Evolutionary conservation across 1,140 invertebrate genomes (phyloP), one percentile per base, ranked within the genome.

Genomic region (Heliconius congener): DNA sequence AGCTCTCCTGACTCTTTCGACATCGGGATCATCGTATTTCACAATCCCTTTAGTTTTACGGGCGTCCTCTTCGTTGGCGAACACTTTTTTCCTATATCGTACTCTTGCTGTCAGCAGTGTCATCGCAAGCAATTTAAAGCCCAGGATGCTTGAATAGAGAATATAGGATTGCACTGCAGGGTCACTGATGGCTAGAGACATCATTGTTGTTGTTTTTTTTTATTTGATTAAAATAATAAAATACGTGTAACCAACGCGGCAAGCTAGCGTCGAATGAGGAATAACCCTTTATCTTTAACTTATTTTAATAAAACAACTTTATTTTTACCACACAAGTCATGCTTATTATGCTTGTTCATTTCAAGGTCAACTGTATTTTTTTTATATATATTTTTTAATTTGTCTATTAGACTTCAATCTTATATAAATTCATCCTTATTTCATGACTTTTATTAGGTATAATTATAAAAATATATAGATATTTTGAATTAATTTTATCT

Each of bases 1-100:
- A 57, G 96, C 97, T 80, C 97, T 88, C 27, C 95, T 85, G 13
- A 95, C 87, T 78, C 95, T 91, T 88, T 96, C 95, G 18, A 96
- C 91, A 77, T 95, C 95, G 0, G 89, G 91, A 82, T 96, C 95
- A 81, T 96, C 95, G 37, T 84, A 89, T 76, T 92, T 95, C 5
- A 95, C 91, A 1, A 85, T 30, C 16, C 81, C 84, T n/a, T 87
- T 89, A 93, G 91, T 57, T 95, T 75, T 19, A 74, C 81, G 86
- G 0, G 87, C 85, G 77, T 94, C 92, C 71, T 94, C 93, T 71
- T 87, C 85, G 74, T 94, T 94, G 9, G 91, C 90, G 74, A 93
- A 93, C 34, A 91, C 89, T 34, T 88, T 88, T 71, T 95, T 95
- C 19, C 79, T 80, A 27, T 94, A 87, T 52, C 96, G 85, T 34